Base-by-base conservation (phyloP, 2,888 invertebrate genomes). In the Dermolepida albohirtum region DNA sequence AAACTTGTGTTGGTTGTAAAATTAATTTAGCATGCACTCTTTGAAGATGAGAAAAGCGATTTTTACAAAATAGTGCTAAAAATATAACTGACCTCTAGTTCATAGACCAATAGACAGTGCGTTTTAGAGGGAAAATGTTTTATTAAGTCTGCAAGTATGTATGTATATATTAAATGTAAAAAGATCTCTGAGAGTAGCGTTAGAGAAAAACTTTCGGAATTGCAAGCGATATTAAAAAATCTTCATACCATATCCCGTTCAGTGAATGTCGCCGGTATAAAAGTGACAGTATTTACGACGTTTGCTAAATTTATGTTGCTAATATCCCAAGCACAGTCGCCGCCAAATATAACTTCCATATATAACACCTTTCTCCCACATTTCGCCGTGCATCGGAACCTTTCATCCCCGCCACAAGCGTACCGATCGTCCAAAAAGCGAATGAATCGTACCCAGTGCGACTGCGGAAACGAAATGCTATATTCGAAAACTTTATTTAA, bases 401-500 rank as follows among this genome's bases (percentile, higher is more conserved):
- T 34, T 5, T 29, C 47, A 16, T 14, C 34, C 5, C n/a, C 54
- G 34, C 59, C 41, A 14, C 44, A 29, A n/a, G 12, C 16, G 17
- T 8, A 11, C 27, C 29, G 14, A 12, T 34, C 34, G 29, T 39
- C 29, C 34, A 29, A 34, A 34, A 16, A 47, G 17, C 59, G 59
- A 62, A 62, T 62, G 59, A 62, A 43, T 57, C 57, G 43, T n/a
- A 57, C 43, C 22, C 49, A 11, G 22, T 41, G 34, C 6, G 34
- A 34, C 34, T 34, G 34, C 34, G 34, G 34, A 34, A 34, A 22
- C 57, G 43, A 57, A 62, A 62, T 47, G 59, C 59, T 62, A 47
- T 62, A 62, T 62, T 62, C 59, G 59, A 62, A 62, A 62, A 62
- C 34, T 62, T 62, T 62, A 62, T 62, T 62, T 62, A 62, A 62